Evolutionary conservation across 2,113 vertebrate genomes (phyloP), one percentile per base, ranked within the genome.

Genomic region (Gracilinanus agilis): DNA sequence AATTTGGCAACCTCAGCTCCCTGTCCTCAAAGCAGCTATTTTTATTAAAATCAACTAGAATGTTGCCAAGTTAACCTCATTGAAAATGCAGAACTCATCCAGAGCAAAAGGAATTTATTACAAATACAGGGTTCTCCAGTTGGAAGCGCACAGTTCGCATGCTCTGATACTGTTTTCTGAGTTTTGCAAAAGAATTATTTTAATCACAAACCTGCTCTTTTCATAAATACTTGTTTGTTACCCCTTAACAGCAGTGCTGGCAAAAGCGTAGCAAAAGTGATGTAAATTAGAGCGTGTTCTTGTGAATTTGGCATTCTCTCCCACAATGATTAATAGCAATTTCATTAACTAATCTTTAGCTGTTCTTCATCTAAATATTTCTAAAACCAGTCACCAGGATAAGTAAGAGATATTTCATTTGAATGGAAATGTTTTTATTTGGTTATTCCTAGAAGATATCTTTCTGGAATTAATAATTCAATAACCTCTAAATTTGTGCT

Each of bases 1-100:
- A 98, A 98, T 98, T 99, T 99, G 99, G 99, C 99, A 98, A 98
- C 98, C 98, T 98, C 98, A 97, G 98, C 98, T 98, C 98, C 97
- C 98, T 98, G 98, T 98, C 98, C 98, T 98, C 98, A 99, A 98
- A 99, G 98, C 98, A 98, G 98, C 99, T 99, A 99, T 99, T 99
- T 99, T 99, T 99, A 99, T 99, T 99, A 99, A 99, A 99, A 99
- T 99, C 98, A 98, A 98, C 98, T 97, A 97, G 98, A 98, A 98
- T 98, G 98, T 98, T 99, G 98, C 98, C 98, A 98, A 99, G 98
- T 98, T 98, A 98, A 98, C 98, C 98, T 99, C 98, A 98, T 98
- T 99, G 98, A 99, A 99, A 98, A 98, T 98, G 98, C 98, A 98
- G 98, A 99, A 98, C 98, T 99, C 98, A 98, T 98, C 98, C 98